Evolutionary conservation across 2,888 invertebrate genomes (phyloP), one percentile per base, ranked within the genome.

Genomic region (Sialis fuliginosa): DNA sequence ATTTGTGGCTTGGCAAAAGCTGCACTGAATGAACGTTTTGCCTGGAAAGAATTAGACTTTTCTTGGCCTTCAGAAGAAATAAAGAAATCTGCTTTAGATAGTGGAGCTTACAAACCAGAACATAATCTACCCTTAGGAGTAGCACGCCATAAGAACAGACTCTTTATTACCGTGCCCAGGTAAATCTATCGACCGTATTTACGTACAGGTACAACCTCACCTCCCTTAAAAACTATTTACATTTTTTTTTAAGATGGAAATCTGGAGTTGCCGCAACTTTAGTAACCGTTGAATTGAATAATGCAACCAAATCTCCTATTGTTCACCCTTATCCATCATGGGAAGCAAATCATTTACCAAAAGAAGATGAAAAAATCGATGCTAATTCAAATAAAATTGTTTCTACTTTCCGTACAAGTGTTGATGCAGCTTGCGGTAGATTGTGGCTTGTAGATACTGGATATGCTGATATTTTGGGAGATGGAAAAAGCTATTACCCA

Each of bases 381-480:
- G 71, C 80, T 51, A 71, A 71, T 47, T 74, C 75, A 1, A 22
- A 22, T 4, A 22, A 22, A 22, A 74, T 84, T 40, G 67, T 83
- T 45, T 86, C 81, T 3, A 80, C 81, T 5, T 85, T 85, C 62
- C 73, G 88, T 50, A 67, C 83, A 22, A 72, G 70, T 52, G 77
- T 81, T 1, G 88, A 88, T 59, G 69, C 70, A 5, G 22, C 22
- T 22, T 88, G 88, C 56, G 84, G 85, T 60, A 72, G 88, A 41
- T 70, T 88, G 6, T 88, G 88, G 87, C 79, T 84, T 5, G 72
- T 88, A 64, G 87, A 88, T 58, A 79, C 83, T 1, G 88, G 86
- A 46, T 63, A 84, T 35, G 77, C 80, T 39, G 82, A 86, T 59
- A 81, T 86, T 62, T 65, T 77, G 45, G 85, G 84, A 58, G 64